Conservation (phyloP, 2,888 invertebrate genomes). For the Protophormia terraenovae region DNA sequence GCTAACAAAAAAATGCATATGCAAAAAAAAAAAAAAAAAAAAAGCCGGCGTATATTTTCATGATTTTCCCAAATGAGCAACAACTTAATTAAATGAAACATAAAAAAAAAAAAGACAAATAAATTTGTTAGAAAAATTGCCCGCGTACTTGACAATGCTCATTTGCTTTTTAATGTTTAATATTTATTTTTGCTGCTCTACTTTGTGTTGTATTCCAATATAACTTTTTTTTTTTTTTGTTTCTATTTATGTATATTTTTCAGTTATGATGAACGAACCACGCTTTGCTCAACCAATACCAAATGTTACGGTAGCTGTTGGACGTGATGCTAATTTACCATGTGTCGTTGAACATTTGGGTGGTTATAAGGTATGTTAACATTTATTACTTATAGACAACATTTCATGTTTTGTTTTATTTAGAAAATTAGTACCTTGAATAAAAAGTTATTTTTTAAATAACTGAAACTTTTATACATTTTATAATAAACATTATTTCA, state of each 20-base stretch:
- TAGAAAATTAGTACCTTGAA: no score
- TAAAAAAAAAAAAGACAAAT: neutral
- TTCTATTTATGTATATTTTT: slow-evolving; percentile 73
- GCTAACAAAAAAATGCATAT: slow-evolving; percentile 11
- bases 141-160: slow-evolving; percentile 15
- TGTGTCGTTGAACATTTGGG: slow-evolving; percentile 95
- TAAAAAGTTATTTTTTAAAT: no score
- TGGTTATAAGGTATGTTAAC: slow-evolving; percentile 90
- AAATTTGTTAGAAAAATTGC: neutral
- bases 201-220: slow-evolving; percentile 21
- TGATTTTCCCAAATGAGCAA: slow-evolving; percentile 38
- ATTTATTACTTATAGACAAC: neutral
- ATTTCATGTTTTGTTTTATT: neutral
- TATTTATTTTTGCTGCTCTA: neutral
- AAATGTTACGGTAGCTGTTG: slow-evolving; percentile 94
- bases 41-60: slow-evolving; percentile 8
- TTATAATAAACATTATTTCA: no score
- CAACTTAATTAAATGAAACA: slow-evolving; percentile 55
- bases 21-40: no score
- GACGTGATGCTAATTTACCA: slow-evolving; percentile 93
- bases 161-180: neutral
- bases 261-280: slow-evolving; percentile 93
- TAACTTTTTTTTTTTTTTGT: neutral
- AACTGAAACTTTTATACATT: no score
- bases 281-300: slow-evolving; percentile 95